These are phyloP conservation scores for Portevinia maculata DNA, from an alignment of 2,888 invertebrate genomes.

Conservation along the genomic window DNA sequence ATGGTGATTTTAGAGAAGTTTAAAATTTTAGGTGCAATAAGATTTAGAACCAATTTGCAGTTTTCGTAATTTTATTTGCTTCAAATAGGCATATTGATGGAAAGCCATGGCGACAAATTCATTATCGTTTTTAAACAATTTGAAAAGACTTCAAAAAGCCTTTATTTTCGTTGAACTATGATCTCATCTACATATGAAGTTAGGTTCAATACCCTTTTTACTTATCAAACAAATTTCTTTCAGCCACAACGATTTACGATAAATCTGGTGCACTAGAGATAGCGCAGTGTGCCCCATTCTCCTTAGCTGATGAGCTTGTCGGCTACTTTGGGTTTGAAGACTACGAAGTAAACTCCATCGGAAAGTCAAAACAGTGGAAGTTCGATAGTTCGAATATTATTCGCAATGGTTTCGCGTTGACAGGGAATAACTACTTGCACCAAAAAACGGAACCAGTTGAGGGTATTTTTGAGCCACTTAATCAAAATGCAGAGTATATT, in stretches of 20 bases:
- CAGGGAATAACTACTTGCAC: constrained; percentile 39
- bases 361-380: constrained; percentile 15
- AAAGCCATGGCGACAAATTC: too few relatives aligned
- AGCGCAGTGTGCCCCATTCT: constrained; percentile 23
- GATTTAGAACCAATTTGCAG: too few relatives aligned
- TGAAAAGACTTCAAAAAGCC: too few relatives aligned
- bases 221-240: background rate
- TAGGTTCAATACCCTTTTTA: too few relatives aligned
- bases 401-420: constrained; percentile 37
- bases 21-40: too few relatives aligned
- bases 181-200: too few relatives aligned
- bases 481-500: constrained; percentile 28
- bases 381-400: constrained; percentile 24
- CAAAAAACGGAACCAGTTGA: constrained; percentile 12
- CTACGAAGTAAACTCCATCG: constrained; percentile 40
- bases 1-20: too few relatives aligned
- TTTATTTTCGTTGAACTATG: too few relatives aligned
- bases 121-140: too few relatives aligned
- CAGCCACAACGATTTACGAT: constrained; percentile 36
- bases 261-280: constrained; percentile 21
- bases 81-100: too few relatives aligned
- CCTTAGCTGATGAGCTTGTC: background rate
- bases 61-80: too few relatives aligned
- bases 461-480: constrained; percentile 24
- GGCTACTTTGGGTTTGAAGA: constrained; percentile 51